phyloP scores from a whole-genome alignment of 2,888 invertebrate genomes.

The Drosophila rellima region DNA sequence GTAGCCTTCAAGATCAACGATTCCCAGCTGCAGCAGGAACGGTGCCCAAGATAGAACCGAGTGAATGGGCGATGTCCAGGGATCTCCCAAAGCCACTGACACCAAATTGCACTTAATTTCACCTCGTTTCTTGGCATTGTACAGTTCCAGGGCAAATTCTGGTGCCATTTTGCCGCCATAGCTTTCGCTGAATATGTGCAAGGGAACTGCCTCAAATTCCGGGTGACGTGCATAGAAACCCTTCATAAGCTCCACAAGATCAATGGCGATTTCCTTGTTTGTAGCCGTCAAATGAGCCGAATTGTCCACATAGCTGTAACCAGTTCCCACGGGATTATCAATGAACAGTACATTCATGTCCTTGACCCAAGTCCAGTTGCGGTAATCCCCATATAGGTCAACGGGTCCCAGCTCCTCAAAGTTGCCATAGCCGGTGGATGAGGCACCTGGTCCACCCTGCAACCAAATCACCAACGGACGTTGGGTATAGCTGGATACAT shows the following conservation, averaged over 20 bases:
- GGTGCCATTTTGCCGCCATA: slow-evolving; percentile 98
- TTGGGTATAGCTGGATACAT: slow-evolving; percentile 87
- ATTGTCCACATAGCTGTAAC: slow-evolving; percentile 92
- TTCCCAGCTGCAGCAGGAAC: slow-evolving; percentile 90
- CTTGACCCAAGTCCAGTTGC: slow-evolving; percentile 91
- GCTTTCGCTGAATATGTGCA: slow-evolving; percentile 95
- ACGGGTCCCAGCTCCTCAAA: slow-evolving; percentile 93
- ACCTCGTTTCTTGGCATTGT: slow-evolving; percentile 88
- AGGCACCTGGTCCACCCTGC: slow-evolving; percentile 94
- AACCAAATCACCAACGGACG: slow-evolving; percentile 93
- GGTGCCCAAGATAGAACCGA: slow-evolving; percentile 94
- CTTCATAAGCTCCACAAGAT: slow-evolving; percentile 91
- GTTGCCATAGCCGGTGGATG: slow-evolving; percentile 93
- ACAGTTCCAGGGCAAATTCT: slow-evolving; percentile 89
- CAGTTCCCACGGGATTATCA: slow-evolving; percentile 96
- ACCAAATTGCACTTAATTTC: slow-evolving; percentile 89
- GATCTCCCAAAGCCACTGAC: slow-evolving; percentile 94
- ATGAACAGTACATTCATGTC: slow-evolving; percentile 94
- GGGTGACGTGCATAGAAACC: slow-evolving; percentile 89
- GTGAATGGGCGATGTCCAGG: slow-evolving; percentile 96
- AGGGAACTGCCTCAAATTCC: slow-evolving; percentile 90
- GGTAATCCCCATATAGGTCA: slow-evolving; percentile 88
- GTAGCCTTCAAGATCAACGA: slow-evolving; percentile 90
- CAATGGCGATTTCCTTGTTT: slow-evolving; percentile 90
- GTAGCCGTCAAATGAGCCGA: slow-evolving; percentile 86